Percentiles rank a stretch among this genome's conserved stretches.
Evolutionary conservation across 2,797 vertebrate species (phyloP).

Genomic region (Salarias fasciatus): DNA sequence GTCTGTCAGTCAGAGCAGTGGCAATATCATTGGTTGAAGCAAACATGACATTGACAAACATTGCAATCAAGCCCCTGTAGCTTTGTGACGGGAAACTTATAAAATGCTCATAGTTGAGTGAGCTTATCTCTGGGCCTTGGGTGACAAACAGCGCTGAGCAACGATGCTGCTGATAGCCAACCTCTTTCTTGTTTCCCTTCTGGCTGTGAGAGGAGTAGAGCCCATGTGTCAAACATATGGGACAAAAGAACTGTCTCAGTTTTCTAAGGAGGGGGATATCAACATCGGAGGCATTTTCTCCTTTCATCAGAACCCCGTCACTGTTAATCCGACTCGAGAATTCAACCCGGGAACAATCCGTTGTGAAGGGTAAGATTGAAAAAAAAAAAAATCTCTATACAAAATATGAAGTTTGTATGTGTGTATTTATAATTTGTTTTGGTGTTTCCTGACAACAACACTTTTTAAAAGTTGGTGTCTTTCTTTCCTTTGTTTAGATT

Average conservation of each 20-base stretch:
- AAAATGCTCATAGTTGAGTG: constrained; percentile 43
- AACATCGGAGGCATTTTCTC: constrained; percentile 85
- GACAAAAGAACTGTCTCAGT: constrained; percentile 76
- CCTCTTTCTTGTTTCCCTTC: constrained; percentile 60
- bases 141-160: constrained; percentile 20
- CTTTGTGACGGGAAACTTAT: constrained; percentile 38
- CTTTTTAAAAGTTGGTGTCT: background rate
- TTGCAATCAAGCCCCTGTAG: constrained; percentile 3
- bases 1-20: constrained; percentile 34
- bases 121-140: constrained; percentile 12
- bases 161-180: constrained; percentile 68
- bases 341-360: constrained; percentile 74
- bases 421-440: no score
- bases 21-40: constrained; percentile 49
- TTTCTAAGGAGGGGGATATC: constrained; percentile 81
- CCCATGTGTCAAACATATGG: constrained; percentile 75
- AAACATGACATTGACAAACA: constrained; percentile 6
- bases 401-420: no score
- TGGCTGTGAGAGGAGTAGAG: constrained; percentile 58
- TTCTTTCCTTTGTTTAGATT: constrained; percentile 60
- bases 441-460: no score
- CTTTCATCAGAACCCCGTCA: constrained; percentile 80
- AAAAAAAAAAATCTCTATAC: no score
- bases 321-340: constrained; percentile 66
- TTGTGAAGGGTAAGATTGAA: constrained; percentile 79